Evolutionary conservation across 2,888 invertebrate species (phyloP), one percentile per base, ranked within the genome.

Genomic region (Noctua comes): DNA sequence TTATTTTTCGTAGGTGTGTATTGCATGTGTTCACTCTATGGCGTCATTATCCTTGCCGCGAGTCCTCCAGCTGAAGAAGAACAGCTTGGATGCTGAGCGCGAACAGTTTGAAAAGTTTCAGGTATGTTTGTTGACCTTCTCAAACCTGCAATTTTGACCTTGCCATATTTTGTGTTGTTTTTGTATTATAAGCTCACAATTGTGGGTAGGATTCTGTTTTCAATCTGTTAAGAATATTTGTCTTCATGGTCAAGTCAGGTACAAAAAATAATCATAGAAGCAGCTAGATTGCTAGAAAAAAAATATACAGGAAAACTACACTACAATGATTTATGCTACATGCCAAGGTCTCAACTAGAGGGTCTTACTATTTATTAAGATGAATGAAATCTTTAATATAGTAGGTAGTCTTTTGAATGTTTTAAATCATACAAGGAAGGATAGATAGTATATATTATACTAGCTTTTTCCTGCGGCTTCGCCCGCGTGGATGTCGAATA

Each of bases 61-160:
- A 91, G 98, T 98, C 86, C 95, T 98, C 83, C 98, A 98, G 92
- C 97, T 97, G 88, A 97, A 98, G 93, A 98, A 98, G 96, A 98
- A 98, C 85, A 98, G 98, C 92, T 94, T 98, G 92, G 98, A 98
- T 93, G 97, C 98, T 87, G 98, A 98, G 94, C 97, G 98, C 76
- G 98, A 98, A 94, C 98, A 98, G 91, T 98, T 98, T 93, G 98
- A 98, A 95, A 98, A 98, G 95, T 97, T 98, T 92, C 98, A 98
- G 98, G 98, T 98, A 95, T 77, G 78, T 74, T 81, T 77, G 65
- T 73, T 82, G 77, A 77, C 83, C 84, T 84, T 83, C 69, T 74
- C 59, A 73, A 72, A 74, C 73, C 80, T 80, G 48, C 66, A 73
- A 68, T 78, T 77, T 77, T 79, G 71, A 78, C 85, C 88, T 86